Evolutionary conservation across 2,888 invertebrate genomes (phyloP), one percentile per base, ranked within the genome.

Genomic region (Drosophila subquinaria): DNA sequence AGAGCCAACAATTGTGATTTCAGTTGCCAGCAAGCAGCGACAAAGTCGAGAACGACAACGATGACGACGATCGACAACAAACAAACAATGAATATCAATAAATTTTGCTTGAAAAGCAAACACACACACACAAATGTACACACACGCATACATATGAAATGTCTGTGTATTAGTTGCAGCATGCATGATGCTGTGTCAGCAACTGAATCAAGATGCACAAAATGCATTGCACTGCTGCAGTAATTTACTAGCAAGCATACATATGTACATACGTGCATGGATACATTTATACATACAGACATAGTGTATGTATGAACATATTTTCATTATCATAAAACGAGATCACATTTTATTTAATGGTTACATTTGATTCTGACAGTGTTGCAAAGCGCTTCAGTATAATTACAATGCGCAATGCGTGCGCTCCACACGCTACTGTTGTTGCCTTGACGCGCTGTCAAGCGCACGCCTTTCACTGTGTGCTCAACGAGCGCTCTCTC

Each of bases 61-160:
- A 77, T 64, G 76, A 64, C 64, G 64, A 70, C 76, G 78, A 77
- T 77, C 76, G 79, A 76, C 79, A 76, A 81, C 79, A 79, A 81
- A 81, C 79, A 81, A 81, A 81, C 76, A 81, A 81, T 81, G 81
- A 81, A 81, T 81, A 81, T 81, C 81, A 79, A 81, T 81, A 81
- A 81, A 81, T 81, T 81, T 73, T 81, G 68, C 81, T 75, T 69
- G 75, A 79, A 72, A 79, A 77, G 78, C 63, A 74, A 55, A 74
- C 65, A 73, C 30, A 45, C 61, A 77, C 30, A 50, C 51, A 56
- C 42, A 67, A 55, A 64, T 27, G 55, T 4, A 23, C 20, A 23
- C 23, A 35, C 13, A 6, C 30, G 20, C 4, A 23, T 61, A 23
- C 5, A 20, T 13, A 64, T 23, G 52, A n/a, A 20, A 35, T 27